Evolutionary conservation across 2,888 invertebrate genomes (phyloP), one percentile per base, ranked within the genome.

Genomic region (Linyphia triangularis): DNA sequence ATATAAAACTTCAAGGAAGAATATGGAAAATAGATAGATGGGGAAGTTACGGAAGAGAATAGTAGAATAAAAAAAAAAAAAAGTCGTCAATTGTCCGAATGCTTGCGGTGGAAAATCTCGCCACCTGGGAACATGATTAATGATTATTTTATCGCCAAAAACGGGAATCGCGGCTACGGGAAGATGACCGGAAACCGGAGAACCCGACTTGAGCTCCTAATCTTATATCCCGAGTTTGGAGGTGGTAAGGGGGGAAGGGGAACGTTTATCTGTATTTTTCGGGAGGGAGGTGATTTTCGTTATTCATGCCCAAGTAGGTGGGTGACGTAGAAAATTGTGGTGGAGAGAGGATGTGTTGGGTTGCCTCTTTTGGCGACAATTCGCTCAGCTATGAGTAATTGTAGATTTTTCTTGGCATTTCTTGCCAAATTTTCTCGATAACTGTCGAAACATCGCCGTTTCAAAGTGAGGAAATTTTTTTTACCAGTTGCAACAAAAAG

Each of bases 41-140:
- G 16, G 51, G n/a, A n/a, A 51, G 51, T n/a, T 51, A 51, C n/a
- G 13, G 51, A 51, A 51, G 2, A 51, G 51, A 1, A 51, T 16
- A n/a, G n/a, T n/a, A n/a, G n/a, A 67, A 75, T 37, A 13, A 57
- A 51, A 28, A 69, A 30, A 28, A 73, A 81, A 73, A 73, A 75
- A 40, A 40, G 37, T 19, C 59, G 73, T 75, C 81, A 82, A 88
- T 81, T 75, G 86, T 88, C 86, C 86, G 81, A 88, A 67, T 75
- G 67, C 57, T 82, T 75, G 61, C 70, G 67, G 59, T 78, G 67
- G n/a, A 85, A 78, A 85, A 85, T 88, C 57, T 81, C 83, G 85
- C 89, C 89, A 89, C 89, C 89, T 89, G 89, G 78, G 89, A n/a
- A 85, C 84, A 89, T 85, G 89, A 89, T 89, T 84, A 89, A 89